These are phyloP conservation scores for Tribolium madens DNA, from an alignment of 1,140 invertebrate species.

Conservation along the genomic window DNA sequence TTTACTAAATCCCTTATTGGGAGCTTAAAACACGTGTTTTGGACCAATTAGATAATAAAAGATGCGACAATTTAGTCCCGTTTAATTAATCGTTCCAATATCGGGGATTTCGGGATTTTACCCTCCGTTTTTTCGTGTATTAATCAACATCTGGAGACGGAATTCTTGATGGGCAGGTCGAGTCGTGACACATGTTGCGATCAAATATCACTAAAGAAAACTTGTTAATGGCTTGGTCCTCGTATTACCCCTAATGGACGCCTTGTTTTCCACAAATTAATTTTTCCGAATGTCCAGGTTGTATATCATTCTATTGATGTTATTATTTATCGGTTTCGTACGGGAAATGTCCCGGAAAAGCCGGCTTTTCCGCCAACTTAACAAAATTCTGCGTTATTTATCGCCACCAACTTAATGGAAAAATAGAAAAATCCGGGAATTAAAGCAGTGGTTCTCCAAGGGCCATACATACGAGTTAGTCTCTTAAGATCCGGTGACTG, in stretches of 20 bases:
- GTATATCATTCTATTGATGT: not conserved
- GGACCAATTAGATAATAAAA: slow-evolving; percentile 60
- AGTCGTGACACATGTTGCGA: slow-evolving; percentile 64
- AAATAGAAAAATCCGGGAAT: not conserved
- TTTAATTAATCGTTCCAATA: slow-evolving; percentile 61
- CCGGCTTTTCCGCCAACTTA: not conserved
- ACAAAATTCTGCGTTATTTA: not conserved
- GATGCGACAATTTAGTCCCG: slow-evolving; percentile 53
- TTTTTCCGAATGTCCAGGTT: slow-evolving; percentile 52
- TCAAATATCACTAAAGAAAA: slow-evolving; percentile 63
- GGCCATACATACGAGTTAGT: slow-evolving; percentile 46
- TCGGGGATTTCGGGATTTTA: slow-evolving; percentile 31
- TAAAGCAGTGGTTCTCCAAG: not conserved
- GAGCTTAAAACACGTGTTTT: slow-evolving; percentile 63
- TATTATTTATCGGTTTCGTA: not conserved
- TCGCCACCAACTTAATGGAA: not conserved
- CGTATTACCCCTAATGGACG: slow-evolving; percentile 65
- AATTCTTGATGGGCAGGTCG: slow-evolving; percentile 52
- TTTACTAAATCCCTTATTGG: slow-evolving; percentile 63
- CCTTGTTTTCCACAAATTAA: slow-evolving; percentile 65
- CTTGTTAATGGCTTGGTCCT: slow-evolving; percentile 63
- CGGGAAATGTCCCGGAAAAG: not conserved
- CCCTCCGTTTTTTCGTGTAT: not conserved
- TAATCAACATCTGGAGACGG: slow-evolving; percentile 32
- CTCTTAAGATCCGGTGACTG: slow-evolving; percentile 57